Evolutionary conservation across 2,888 invertebrate genomes (phyloP), one percentile per base, ranked within the genome.

Genomic region (Griposia aprilina): DNA sequence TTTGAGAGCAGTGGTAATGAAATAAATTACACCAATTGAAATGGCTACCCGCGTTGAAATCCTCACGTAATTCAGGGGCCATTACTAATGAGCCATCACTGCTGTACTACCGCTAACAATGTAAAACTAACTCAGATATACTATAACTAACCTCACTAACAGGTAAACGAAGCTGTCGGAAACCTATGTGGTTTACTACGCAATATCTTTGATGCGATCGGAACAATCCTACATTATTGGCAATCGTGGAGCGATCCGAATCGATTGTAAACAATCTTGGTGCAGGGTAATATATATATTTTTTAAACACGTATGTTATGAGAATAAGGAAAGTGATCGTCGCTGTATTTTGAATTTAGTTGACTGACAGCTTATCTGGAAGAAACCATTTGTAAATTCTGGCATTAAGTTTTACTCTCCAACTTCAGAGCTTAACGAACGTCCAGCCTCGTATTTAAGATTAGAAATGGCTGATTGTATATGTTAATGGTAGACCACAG

Each of bases 191-290:
- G 86, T 65, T 72, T 78, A 75, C 30, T 23, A 26, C n/a, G 41
- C 80, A 74, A 83, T 83, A 84, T 65, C 73, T 83, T 67, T 55
- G 52, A 11, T 82, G 63, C 23, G 72, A 68, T 67, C 30, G 73
- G 74, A 71, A 74, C 68, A 23, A 82, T 15, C 60, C 60, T n/a
- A 41, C 60, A 59, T 15, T 79, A 79, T 79, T 74, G 76, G 80
- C 60, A 79, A 76, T 68, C 60, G 48, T n/a, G 63, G 26, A 26
- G 11, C 69, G 57, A 86, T 83, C n/a, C 26, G 23, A 86, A 73
- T 45, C 55, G 45, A 73, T 50, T 66, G 23, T 13, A 10, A 57
- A 30, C 13, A 8, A 52, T 71, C 0, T 68, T 60, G 30, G 60
- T 45, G 2, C 7, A 59, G 36, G 20, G 48, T 50, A 77, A 73